Conservation (phyloP, 2,797 vertebrate species). For the Sebastes aleutianus region DNA sequence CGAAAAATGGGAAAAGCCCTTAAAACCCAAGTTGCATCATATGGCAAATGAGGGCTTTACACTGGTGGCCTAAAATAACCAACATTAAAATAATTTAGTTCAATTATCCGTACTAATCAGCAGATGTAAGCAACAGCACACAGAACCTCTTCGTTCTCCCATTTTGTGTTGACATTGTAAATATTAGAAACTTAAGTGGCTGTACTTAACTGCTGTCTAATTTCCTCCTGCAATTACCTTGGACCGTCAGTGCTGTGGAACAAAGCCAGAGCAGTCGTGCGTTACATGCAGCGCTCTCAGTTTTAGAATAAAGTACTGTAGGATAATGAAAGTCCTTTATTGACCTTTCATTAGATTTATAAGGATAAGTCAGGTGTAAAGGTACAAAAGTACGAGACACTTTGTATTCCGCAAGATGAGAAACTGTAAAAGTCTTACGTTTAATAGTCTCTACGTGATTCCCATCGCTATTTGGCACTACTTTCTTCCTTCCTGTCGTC, state of each 20-base stretch:
- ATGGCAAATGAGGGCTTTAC: background rate
- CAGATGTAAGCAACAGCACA: constrained; percentile 26
- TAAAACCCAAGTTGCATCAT: background rate
- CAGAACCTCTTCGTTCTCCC: constrained; percentile 8
- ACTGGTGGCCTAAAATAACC: constrained; percentile 32
- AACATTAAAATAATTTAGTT: constrained; percentile 39
- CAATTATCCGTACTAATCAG: constrained; percentile 48
- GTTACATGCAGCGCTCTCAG: constrained; percentile 1
- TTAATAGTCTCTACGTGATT: constrained; percentile 6
- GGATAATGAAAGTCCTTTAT: constrained; percentile 36
- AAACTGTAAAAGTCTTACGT: background rate
- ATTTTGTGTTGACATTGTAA: constrained; percentile 62
- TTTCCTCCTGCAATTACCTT: constrained; percentile 55
- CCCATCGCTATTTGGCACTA: background rate
- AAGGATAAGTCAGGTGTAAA: constrained; percentile 3
- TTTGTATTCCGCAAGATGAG: background rate
- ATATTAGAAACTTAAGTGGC: constrained; percentile 52
- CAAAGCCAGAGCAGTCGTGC: constrained; percentile 15
- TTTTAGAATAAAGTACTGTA: background rate
- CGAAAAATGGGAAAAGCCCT: background rate
- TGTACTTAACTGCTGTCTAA: constrained; percentile 53
- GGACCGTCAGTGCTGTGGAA: constrained; percentile 20
- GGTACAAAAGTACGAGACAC: background rate
- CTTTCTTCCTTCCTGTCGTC: constrained; percentile 31
- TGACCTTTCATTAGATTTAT: constrained; percentile 39